Evolutionary conservation across 2,797 vertebrate species (phyloP).

Genomic region (Loris lydekkerianus): DNA sequence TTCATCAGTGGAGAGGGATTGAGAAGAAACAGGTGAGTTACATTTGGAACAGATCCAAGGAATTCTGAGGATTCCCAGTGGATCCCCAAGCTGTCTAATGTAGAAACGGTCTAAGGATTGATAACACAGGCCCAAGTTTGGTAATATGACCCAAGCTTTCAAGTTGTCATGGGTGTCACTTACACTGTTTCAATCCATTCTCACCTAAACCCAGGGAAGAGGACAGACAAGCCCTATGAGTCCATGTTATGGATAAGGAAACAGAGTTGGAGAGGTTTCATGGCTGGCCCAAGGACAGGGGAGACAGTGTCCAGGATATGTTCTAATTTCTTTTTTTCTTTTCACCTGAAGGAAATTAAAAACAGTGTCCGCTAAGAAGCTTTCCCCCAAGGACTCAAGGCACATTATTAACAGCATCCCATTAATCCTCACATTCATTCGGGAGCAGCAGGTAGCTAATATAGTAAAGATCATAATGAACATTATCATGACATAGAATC

Average conservation of each 20-base stretch:
- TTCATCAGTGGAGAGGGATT: not conserved
- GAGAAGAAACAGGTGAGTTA: not conserved
- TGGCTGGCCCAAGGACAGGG: not conserved
- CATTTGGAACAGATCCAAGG: not conserved
- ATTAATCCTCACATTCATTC: not conserved
- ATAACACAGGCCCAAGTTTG: not conserved
- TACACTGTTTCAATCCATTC: not conserved
- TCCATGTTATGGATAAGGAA: not conserved
- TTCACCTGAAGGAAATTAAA: not conserved
- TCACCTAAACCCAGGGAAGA: not conserved
- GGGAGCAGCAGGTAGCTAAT: slow-evolving; percentile 35
- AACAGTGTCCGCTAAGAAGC: not conserved
- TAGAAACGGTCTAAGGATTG: not conserved
- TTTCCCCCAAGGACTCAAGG: not conserved
- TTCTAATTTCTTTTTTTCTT: not conserved
- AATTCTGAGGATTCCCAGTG: not conserved
- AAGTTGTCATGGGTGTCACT: not conserved
- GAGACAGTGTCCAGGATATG: not conserved
- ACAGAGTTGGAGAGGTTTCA: not conserved
- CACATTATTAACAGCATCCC: not conserved
- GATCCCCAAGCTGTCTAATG: rapidly evolving
- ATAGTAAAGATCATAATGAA: slow-evolving; percentile 39
- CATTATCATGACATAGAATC: not conserved
- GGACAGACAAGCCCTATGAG: not conserved
- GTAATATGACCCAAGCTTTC: not conserved